Conservation (phyloP, 2,113 vertebrate genomes). For the Litocranius walleri region DNA sequence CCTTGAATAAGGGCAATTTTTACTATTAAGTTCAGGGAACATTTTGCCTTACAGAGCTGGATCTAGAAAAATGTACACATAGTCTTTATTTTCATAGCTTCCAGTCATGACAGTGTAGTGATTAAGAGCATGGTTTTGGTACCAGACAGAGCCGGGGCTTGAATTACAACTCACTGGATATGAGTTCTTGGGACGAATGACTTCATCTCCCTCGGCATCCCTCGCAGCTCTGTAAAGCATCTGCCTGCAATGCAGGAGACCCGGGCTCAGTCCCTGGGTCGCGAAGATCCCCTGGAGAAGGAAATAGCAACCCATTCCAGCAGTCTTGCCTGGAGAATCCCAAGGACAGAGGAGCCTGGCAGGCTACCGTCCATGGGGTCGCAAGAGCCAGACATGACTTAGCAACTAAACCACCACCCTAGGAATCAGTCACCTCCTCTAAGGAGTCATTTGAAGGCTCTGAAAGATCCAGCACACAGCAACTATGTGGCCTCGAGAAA, state of each 20-base stretch:
- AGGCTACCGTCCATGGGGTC: not conserved
- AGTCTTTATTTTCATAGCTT: conserved; percentile 40
- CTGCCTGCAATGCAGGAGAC: not conserved
- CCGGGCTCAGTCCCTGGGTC: not conserved
- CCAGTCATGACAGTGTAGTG: conserved; percentile 12
- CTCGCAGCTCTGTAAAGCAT: not conserved
- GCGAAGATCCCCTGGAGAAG: fast-evolving
- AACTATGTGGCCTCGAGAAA: conserved; percentile 4
- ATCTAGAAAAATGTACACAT: conserved; percentile 33
- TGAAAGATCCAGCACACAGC: conserved; percentile 2
- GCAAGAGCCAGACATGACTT: not conserved
- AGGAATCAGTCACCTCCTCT: conserved; percentile 10
- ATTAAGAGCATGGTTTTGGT: conserved; percentile 9
- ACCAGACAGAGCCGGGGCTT: conserved; percentile 28
- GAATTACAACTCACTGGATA: conserved; percentile 30
- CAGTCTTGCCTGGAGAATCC: not conserved
- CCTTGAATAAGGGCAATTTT: not conserved
- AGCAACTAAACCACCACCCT: not conserved
- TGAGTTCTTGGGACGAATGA: not conserved
- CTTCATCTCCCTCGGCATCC: not conserved
- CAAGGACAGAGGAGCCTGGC: not conserved
- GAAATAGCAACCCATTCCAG: not conserved
- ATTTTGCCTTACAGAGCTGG: not conserved
- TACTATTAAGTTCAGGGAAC: not conserved
- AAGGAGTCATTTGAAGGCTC: not conserved